These are phyloP conservation scores for Drosophila ambigua DNA, from an alignment of 1,140 invertebrate genomes.

Conservation along the genomic window DNA sequence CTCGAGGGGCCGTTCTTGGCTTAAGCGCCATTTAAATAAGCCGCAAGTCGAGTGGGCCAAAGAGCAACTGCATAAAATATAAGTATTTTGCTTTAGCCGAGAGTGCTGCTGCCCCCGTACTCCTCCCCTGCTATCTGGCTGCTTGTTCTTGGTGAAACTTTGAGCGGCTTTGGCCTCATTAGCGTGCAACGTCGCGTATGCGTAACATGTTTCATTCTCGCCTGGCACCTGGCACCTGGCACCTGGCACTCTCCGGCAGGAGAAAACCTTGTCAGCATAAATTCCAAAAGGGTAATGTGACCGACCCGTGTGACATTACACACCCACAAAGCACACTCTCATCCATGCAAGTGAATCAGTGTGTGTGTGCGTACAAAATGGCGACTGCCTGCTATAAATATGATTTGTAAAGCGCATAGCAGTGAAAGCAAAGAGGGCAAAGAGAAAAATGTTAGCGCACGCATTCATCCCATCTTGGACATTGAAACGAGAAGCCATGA, in stretches of 20 bases:
- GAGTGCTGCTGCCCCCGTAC: background rate
- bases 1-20: slow-evolving; percentile 32
- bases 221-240: slow-evolving; percentile 67
- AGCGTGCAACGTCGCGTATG: slow-evolving; percentile 71
- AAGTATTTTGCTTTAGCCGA: slow-evolving; percentile 19
- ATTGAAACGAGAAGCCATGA: slow-evolving; percentile 16
- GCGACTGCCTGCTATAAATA: slow-evolving; percentile 74
- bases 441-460: slow-evolving; percentile 44
- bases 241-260: slow-evolving; percentile 52
- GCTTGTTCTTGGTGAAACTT: slow-evolving; percentile 12
- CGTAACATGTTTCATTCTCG: slow-evolving; percentile 63
- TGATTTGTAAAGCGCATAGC: slow-evolving; percentile 65
- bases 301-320: slow-evolving; percentile 64
- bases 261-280: slow-evolving; percentile 68
- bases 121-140: background rate
- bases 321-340: slow-evolving; percentile 37
- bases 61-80: slow-evolving; percentile 28
- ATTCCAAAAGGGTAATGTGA: slow-evolving; percentile 64
- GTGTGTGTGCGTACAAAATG: slow-evolving; percentile 52
- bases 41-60: slow-evolving; percentile 38
- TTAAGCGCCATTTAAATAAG: slow-evolving; percentile 67
- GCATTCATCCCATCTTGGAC: slow-evolving; percentile 52
- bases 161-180: slow-evolving; percentile 60
- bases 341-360: background rate
- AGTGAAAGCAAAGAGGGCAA: slow-evolving; percentile 1